Evolutionary conservation across 2,888 invertebrate species (phyloP), one percentile per base, ranked within the genome.

Genomic region (Sisyra nigra): DNA sequence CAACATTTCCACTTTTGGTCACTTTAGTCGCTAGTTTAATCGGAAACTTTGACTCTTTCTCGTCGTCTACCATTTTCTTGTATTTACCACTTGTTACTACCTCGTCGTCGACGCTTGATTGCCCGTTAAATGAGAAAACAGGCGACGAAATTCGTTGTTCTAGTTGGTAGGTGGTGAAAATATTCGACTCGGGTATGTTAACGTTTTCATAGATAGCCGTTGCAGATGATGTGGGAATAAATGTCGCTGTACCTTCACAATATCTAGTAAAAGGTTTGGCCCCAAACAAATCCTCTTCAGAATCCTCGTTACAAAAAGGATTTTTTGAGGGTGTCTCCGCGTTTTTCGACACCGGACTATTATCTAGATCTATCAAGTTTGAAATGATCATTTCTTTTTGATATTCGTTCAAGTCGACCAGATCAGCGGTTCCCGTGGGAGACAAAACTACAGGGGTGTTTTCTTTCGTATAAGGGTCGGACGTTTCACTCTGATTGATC

Each of bases 41-140:
- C 9, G 56, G 41, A 46, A 55, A 57, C 6, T 51, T 44, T n/a
- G 49, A 44, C 36, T 55, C 53, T 4, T 40, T 66, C 65, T 30
- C 71, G 69, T 33, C 71, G 3, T 24, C 24, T 37, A 11, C 17
- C 19, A 36, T 30, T 17, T 29, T 24, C n/a, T n/a, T 38, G n/a
- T 41, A 19, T 11, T 13, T 32, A 29, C 39, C 40, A 17, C 10
- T 45, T 41, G 32, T 42, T 3, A 15, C 37, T n/a, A 7, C 35
- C 36, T 46, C 44, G 32, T 42, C 44, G 30, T 44, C 34, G n/a
- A 44, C n/a, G 15, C 5, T 24, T 24, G 24, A 24, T 24, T 24
- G 24, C 5, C 24, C 24, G 19, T 19, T 39, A 10, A 19, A 17
- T 10, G n/a, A 13, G 17, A 19, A 39, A 19, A 19, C 39, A 4